Evolutionary conservation across 2,888 invertebrate genomes (phyloP).

Genomic region (Polymixis flavicincta): DNA sequence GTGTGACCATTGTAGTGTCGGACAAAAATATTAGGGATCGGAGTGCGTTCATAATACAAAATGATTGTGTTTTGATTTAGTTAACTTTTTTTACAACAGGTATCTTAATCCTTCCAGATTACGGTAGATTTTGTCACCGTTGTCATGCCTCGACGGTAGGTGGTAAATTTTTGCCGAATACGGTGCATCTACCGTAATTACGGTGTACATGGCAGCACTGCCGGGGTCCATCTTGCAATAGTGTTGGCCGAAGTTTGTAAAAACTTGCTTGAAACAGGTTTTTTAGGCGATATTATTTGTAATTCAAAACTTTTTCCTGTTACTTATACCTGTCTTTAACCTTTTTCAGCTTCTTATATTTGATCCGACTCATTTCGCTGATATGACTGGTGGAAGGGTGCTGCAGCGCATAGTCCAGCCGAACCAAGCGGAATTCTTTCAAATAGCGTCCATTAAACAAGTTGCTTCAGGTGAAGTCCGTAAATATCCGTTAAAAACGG

Average conservation of each 20-base stretch:
- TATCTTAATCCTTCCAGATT: no score
- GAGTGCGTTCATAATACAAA: no score
- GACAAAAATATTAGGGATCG: no score
- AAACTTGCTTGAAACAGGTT: neutral
- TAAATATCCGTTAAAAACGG: conserved; percentile 76
- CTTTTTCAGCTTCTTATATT: conserved; percentile 77
- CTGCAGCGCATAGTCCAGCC: conserved; percentile 75
- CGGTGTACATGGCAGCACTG: no score
- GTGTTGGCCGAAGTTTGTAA: neutral
- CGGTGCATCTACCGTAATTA: no score
- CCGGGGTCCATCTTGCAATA: neutral
- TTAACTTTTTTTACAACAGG: no score
- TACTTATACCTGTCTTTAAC: neutral
- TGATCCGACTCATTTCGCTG: conserved; percentile 80
- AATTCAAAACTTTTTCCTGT: neutral
- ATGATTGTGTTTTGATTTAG: no score
- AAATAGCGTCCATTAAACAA: conserved; percentile 78
- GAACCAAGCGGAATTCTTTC: conserved; percentile 65
- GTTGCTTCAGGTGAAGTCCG: conserved; percentile 79
- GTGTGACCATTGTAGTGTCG: no score
- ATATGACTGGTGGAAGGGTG: conserved; percentile 78
- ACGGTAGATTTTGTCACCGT: no score
- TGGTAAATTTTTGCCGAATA: no score
- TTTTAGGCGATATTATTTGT: no score
- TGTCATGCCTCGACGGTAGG: no score